phyloP scores from a whole-genome alignment of 1,140 invertebrate genomes.

The Cheumatopsyche charites region DNA sequence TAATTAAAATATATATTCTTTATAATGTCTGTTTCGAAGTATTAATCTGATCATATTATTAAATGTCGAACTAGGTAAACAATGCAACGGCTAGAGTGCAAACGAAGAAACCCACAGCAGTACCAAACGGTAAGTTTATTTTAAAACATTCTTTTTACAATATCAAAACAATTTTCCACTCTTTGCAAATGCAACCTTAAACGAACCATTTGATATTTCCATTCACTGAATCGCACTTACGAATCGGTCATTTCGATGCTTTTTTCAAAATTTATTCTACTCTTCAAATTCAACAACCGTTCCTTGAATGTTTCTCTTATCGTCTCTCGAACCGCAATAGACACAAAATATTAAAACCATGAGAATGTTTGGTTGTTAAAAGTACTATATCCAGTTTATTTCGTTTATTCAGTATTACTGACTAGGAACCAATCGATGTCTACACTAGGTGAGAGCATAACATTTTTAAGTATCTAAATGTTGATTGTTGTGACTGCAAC shows the following conservation, averaged over 20 bases:
- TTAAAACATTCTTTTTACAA: not conserved
- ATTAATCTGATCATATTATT: not conserved
- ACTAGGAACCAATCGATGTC: conserved; percentile 76
- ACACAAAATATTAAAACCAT: not conserved
- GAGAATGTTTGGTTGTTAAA: conserved; percentile 1
- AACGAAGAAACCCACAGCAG: conserved; percentile 94
- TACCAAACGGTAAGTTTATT: conserved; percentile 87
- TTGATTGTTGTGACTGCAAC: conserved; percentile 43
- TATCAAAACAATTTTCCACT: no score
- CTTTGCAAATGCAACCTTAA: no score
- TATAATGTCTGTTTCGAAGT: no score
- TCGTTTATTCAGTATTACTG: conserved; percentile 70
- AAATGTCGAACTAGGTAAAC: conserved; percentile 78
- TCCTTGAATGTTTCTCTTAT: conserved; percentile 3
- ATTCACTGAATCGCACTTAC: not conserved
- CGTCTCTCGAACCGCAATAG: not conserved
- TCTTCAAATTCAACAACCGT: conserved; percentile 21
- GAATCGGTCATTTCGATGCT: conserved; percentile 23
- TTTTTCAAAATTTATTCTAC: not conserved
- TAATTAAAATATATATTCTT: no score
- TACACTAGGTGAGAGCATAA: conserved; percentile 70
- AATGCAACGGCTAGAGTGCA: conserved; percentile 97
- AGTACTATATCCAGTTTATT: conserved; percentile 18
- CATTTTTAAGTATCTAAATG: conserved; percentile 37
- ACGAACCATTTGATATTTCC: not conserved